A percentile compares a stretch with the other conserved stretches of the same genome.
These are phyloP conservation scores for Prunella himalayana DNA, from an alignment of 2,113 vertebrate species.

Conservation along the genomic window DNA sequence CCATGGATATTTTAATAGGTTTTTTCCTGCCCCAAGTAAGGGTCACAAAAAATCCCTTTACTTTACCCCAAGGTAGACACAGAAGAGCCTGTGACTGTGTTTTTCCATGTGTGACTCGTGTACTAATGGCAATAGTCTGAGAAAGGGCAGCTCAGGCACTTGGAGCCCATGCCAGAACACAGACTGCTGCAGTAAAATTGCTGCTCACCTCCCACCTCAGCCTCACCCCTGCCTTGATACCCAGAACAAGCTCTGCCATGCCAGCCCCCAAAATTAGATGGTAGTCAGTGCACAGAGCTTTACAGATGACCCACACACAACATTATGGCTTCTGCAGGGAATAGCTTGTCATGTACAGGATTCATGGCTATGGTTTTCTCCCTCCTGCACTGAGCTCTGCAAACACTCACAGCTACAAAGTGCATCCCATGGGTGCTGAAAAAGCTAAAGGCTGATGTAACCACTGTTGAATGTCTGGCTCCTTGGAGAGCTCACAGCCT, in stretches of 20 bases:
- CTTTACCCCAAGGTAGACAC: background rate
- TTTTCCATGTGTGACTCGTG: background rate
- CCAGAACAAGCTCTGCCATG: background rate
- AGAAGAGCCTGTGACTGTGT: background rate
- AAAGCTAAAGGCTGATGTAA: slow-evolving; percentile 1
- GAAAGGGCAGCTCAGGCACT: background rate
- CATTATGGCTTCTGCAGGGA: background rate
- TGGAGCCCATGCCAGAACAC: background rate
- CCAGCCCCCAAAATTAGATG: background rate
- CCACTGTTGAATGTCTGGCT: slow-evolving; percentile 3
- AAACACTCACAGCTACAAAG: background rate
- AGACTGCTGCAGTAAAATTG: background rate
- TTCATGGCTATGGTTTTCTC: background rate
- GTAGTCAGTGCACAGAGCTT: background rate
- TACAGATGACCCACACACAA: background rate
- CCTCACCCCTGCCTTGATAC: background rate
- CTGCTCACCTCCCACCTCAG: background rate
- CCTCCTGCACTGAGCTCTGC: background rate
- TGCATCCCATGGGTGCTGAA: background rate
- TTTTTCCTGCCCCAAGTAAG: background rate
- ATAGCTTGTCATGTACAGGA: background rate
- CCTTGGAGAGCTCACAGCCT: background rate
- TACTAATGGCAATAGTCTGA: background rate
- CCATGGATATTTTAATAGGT: background rate
- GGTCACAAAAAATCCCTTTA: background rate